Percentiles rank a stretch among this genome's conserved stretches.
Evolutionary conservation across 2,797 vertebrate genomes (phyloP).

Genomic region (Phalloptychus januarius): DNA sequence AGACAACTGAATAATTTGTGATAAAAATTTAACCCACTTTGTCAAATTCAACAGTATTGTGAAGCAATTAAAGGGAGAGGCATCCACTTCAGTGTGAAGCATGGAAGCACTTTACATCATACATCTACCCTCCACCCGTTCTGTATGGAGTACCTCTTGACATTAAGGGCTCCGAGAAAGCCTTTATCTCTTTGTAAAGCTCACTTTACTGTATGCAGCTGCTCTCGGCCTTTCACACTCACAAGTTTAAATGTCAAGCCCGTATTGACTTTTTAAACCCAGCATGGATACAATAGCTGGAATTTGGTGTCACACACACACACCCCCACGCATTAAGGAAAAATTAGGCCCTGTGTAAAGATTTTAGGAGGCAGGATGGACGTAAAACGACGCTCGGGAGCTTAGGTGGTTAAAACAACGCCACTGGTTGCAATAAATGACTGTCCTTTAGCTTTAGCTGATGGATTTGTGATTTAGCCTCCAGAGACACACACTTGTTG

Average conservation of each 20-base stretch:
- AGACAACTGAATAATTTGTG: not conserved
- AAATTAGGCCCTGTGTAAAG: not conserved
- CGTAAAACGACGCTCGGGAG: conserved; percentile 6
- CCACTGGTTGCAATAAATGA: conserved; percentile 14
- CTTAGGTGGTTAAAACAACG: not conserved
- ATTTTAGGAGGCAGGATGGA: conserved; percentile 14
- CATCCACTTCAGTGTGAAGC: conserved; percentile 4
- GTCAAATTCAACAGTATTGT: not conserved
- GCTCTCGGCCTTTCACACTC: conserved; percentile 74
- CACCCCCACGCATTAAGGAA: conserved; percentile 15
- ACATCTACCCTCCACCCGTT: conserved; percentile 34
- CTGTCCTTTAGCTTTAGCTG: conserved; percentile 1
- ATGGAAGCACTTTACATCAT: conserved; percentile 3
- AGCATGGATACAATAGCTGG: conserved; percentile 52
- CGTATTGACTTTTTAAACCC: conserved; percentile 61
- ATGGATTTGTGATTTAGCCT: conserved; percentile 8
- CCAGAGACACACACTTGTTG: conserved; percentile 34
- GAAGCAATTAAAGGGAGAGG: not conserved
- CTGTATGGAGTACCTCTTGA: conserved; percentile 60
- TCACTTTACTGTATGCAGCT: conserved; percentile 50
- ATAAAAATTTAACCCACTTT: not conserved
- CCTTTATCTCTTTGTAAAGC: conserved; percentile 70
- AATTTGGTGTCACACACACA: conserved; percentile 17
- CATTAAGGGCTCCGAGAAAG: conserved; percentile 64
- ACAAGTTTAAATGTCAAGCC: conserved; percentile 77